phyloP scores from a whole-genome alignment of 92 coral and sea anemone species.

The Blastomussa wellsi region DNA sequence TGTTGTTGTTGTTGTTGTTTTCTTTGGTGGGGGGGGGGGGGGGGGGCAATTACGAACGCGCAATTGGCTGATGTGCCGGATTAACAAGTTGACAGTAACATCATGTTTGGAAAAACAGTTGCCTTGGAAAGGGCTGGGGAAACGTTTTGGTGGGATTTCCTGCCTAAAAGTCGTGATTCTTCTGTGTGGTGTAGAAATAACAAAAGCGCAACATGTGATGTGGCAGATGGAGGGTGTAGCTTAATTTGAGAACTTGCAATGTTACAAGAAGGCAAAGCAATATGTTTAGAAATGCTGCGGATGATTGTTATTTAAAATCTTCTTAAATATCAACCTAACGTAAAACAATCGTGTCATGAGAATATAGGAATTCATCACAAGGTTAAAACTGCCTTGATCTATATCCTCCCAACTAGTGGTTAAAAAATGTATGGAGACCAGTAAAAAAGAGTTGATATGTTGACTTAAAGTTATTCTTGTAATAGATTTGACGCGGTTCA shows the following conservation, averaged over 20 bases:
- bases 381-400: background rate
- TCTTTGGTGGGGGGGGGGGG: too few relatives aligned
- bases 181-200: background rate
- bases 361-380: too few relatives aligned
- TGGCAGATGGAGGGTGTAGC: too few relatives aligned
- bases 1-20: too few relatives aligned
- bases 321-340: too few relatives aligned
- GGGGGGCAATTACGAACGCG: too few relatives aligned
- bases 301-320: background rate
- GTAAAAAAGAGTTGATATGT: too few relatives aligned
- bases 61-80: too few relatives aligned
- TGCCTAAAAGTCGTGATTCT: background rate
- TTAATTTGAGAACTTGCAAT: background rate
- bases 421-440: background rate
- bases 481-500: constrained; percentile 93
- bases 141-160: background rate
- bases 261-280: background rate
- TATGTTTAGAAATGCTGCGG: background rate
- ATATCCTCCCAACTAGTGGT: background rate
- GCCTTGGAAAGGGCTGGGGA: background rate
- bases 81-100: too few relatives aligned
- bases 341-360: too few relatives aligned
- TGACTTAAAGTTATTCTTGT: background rate
- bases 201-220: too few relatives aligned
- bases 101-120: too few relatives aligned